These are phyloP conservation scores for Bujurquina vittata DNA, from an alignment of 2,113 vertebrate genomes.

Conservation along the genomic window DNA sequence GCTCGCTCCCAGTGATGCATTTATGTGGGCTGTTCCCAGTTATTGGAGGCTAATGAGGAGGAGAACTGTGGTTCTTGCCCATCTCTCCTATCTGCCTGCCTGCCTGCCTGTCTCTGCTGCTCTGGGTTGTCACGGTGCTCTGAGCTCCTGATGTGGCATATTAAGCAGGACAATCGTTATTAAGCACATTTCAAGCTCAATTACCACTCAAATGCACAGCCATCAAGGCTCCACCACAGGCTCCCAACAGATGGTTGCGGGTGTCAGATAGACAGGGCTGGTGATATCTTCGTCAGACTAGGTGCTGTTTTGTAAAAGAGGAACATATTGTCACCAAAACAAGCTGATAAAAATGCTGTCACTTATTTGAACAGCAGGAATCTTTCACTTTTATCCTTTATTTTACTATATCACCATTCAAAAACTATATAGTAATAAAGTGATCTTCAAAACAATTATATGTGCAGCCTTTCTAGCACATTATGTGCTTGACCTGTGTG, in stretches of 20 bases:
- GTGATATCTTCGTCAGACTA: conserved; percentile 64
- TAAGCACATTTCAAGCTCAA: conserved; percentile 83
- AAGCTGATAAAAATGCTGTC: conserved; percentile 3
- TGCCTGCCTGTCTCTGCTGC: conserved; percentile 59
- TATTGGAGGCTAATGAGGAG: conserved; percentile 71
- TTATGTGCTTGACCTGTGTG: conserved; percentile 79
- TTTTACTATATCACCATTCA: conserved; percentile 9
- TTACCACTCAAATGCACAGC: conserved; percentile 77
- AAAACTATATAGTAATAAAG: background rate
- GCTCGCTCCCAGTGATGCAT: conserved; percentile 58
- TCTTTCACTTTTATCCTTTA: background rate
- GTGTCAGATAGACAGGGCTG: conserved; percentile 62
- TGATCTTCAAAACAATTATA: conserved; percentile 8
- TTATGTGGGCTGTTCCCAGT: conserved; percentile 54
- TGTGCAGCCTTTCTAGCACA: conserved; percentile 67
- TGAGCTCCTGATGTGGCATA: conserved; percentile 76
- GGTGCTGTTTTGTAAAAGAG: conserved; percentile 40
- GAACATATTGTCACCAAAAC: conserved; percentile 31
- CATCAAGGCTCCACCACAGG: conserved; percentile 70
- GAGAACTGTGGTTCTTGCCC: conserved; percentile 67
- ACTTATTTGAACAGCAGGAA: background rate
- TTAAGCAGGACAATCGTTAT: conserved; percentile 79
- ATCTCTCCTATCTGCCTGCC: conserved; percentile 58
- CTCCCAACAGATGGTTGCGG: conserved; percentile 73
- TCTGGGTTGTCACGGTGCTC: conserved; percentile 72